Percentiles rank a stretch among this genome's conserved stretches.
These are phyloP conservation scores for Campylomormyrus numenius DNA, from an alignment of 2,113 vertebrate genomes.

Conservation along the genomic window DNA sequence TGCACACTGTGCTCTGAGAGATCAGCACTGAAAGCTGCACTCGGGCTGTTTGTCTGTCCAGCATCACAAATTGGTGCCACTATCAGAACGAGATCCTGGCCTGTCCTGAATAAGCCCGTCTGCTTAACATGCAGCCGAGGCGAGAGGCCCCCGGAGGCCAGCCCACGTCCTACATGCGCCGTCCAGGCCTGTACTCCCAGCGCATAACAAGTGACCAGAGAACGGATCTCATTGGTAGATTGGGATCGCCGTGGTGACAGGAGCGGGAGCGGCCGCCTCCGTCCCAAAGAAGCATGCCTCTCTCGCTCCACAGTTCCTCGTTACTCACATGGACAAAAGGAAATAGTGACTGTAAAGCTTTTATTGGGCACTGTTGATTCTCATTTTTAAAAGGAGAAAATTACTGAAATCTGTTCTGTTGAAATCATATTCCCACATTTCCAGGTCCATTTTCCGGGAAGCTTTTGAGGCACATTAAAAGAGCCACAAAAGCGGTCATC, in stretches of 20 bases:
- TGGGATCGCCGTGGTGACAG: not conserved
- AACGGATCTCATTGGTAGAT: not conserved
- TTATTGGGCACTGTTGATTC: not conserved
- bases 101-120: constrained; percentile 56
- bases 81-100: not conserved
- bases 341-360: not conserved
- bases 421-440: not conserved
- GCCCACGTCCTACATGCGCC: constrained; percentile 7
- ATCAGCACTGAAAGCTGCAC: not conserved
- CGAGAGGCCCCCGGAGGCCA: constrained; percentile 10
- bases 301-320: not conserved
- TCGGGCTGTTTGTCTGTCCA: not conserved
- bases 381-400: not conserved
- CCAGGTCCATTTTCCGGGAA: not conserved
- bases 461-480: not conserved
- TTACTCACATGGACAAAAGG: not conserved
- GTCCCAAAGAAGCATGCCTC: not conserved
- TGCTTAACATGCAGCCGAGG: constrained; percentile 47
- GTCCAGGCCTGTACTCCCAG: not conserved
- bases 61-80: not conserved
- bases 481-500: not conserved
- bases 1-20: not conserved
- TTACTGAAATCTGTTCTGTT: not conserved
- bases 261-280: not conserved
- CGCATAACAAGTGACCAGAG: constrained; percentile 14